Percentiles rank a stretch among this genome's conserved stretches.
These are phyloP conservation scores for Caranx melampygus DNA, from an alignment of 2,113 vertebrate species.

Conservation along the genomic window DNA sequence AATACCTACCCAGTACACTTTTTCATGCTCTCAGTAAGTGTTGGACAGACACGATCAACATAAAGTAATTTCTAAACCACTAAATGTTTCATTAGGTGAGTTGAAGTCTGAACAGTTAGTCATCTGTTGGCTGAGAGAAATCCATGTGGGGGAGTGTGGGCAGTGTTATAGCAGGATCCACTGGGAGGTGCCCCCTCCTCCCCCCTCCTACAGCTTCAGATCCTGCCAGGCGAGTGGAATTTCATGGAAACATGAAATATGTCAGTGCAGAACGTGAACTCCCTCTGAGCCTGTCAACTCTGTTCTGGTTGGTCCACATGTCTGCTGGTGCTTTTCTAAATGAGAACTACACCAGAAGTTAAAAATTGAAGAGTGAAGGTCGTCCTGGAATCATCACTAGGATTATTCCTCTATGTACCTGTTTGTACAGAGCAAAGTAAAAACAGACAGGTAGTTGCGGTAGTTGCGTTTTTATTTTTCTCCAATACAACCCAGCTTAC, in stretches of 20 bases:
- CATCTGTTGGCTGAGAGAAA: neutral
- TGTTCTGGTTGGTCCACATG: neutral
- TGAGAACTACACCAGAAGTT: neutral
- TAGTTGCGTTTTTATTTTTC: neutral
- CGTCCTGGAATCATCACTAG: neutral
- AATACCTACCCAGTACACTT: neutral
- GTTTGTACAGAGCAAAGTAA: neutral
- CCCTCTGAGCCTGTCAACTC: neutral
- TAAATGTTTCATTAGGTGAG: neutral
- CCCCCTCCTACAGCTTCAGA: conserved; percentile 4
- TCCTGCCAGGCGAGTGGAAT: conserved; percentile 49
- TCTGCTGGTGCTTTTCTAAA: neutral
- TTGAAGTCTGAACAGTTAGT: neutral
- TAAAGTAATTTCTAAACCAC: neutral
- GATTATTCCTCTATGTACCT: neutral
- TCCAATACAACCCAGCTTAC: neutral
- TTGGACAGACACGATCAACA: neutral
- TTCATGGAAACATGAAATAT: conserved; percentile 54
- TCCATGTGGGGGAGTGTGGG: neutral
- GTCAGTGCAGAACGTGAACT: conserved; percentile 35
- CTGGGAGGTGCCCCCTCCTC: neutral
- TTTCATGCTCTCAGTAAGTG: neutral
- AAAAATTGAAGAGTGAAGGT: neutral
- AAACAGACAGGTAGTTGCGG: no score
- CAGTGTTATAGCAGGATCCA: neutral